Percentiles rank a stretch among this genome's conserved stretches.
phyloP scores from a whole-genome alignment of 1,140 invertebrate genomes.

The Zophobas atratus region DNA sequence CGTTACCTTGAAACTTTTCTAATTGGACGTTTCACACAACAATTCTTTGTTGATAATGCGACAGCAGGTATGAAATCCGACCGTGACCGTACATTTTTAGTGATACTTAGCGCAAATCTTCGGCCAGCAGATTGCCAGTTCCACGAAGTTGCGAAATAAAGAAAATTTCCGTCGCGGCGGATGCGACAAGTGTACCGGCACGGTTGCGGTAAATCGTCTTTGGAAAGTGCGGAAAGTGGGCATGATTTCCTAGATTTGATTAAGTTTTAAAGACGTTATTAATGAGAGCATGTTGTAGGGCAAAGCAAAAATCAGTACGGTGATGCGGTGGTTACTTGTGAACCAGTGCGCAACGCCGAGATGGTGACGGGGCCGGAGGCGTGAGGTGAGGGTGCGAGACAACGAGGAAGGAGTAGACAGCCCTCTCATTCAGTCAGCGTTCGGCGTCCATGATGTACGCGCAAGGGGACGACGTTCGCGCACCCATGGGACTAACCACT shows the following conservation, averaged over 20 bases:
- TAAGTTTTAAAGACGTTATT: slow-evolving; percentile 47
- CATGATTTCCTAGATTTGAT: slow-evolving; percentile 16
- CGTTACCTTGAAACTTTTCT: slow-evolving; percentile 44
- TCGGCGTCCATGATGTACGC: slow-evolving; percentile 47
- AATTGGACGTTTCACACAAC: slow-evolving; percentile 36
- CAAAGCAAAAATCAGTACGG: slow-evolving; percentile 66
- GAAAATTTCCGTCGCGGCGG: neutral
- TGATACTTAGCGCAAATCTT: neutral
- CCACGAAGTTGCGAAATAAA: neutral
- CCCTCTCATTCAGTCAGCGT: slow-evolving; percentile 54
- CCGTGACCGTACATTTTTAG: neutral
- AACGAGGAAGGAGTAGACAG: slow-evolving; percentile 48
- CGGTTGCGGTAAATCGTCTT: neutral
- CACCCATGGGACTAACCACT: slow-evolving; percentile 42
- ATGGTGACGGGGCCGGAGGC: slow-evolving; percentile 53
- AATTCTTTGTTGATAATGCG: slow-evolving; percentile 7
- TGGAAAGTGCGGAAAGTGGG: neutral
- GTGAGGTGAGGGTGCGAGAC: slow-evolving; percentile 53
- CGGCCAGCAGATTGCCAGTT: neutral
- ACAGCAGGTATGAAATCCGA: slow-evolving; percentile 3
- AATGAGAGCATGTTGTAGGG: slow-evolving; percentile 58
- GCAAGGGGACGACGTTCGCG: slow-evolving; percentile 29
- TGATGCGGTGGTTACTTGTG: slow-evolving; percentile 66
- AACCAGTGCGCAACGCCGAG: slow-evolving; percentile 65
- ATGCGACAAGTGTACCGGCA: neutral